Evolutionary conservation across 37 sponge, comb jelly and placozoan genomes (phyloP), one percentile per base, ranked within the genome.

Genomic region (Aphrocallistes beatrix): DNA sequence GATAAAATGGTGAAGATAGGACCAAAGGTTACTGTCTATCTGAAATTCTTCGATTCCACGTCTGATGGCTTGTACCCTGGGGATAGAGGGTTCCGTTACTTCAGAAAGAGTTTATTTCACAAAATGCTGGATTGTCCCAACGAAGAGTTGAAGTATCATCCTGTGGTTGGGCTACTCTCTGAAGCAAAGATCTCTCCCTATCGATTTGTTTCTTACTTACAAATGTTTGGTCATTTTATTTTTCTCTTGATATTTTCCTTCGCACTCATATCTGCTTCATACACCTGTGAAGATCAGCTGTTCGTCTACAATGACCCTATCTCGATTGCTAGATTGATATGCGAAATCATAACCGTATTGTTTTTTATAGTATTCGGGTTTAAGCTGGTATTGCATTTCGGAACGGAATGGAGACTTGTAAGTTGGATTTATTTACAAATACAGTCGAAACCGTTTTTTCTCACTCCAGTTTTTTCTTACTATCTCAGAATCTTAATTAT

Each of bases 61-160:
- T 3, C 10, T 60, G 75, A 60, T 60, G 75, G 75, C n/a, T 60
- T 28, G 25, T 60, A 60, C n/a, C 75, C 75, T 19, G 75, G 75
- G 3, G 75, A 60, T 60, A 28, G n/a, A 60, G 75, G 75, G 10
- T 60, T 60, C n/a, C 75, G 75, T 28, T 60, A 60, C n/a, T 60
- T 60, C 34, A 60, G n/a, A 60, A 1, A 13, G 75, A 60, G 75
- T 60, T 60, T 60, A 8, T 60, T 60, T 13, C 75, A 60, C n/a
- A 60, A 60, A 60, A 19, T 60, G 3, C 34, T 60, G 3, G 3
- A 3, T 3, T 60, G 75, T 60, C 75, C 25, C 6, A 25, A 60
- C n/a, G 75, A 60, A 21, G 34, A 21, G 34, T 60, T 60, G 75
- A 60, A 60, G 21, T 60, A 60, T 13, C 75, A 60, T 28, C 75